Conservation (phyloP, 2,113 vertebrate species). For the Phalacrocorax pelagicus region DNA sequence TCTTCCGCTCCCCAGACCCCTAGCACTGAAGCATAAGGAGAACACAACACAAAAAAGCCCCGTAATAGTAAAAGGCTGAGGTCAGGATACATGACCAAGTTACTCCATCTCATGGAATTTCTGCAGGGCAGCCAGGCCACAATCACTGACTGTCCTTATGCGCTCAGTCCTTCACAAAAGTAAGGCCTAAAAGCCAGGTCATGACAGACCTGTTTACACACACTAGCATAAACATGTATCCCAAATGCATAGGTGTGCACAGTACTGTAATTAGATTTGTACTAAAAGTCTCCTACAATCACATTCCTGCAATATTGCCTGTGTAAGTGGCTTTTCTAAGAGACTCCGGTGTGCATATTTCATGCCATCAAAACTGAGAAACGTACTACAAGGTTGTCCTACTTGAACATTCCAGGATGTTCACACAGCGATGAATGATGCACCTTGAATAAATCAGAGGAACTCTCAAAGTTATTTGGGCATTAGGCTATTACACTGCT, state of each 20-base stretch:
- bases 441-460: neutral
- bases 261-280: neutral
- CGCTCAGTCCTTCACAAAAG: neutral
- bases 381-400: neutral
- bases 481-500: neutral
- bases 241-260: neutral
- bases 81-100: neutral
- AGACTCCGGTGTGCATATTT: neutral
- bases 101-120: neutral
- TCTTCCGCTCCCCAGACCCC: neutral
- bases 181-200: neutral
- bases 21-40: neutral
- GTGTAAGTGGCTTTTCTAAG: neutral
- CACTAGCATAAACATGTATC: neutral
- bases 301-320: neutral
- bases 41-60: neutral
- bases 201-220: neutral
- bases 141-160: neutral
- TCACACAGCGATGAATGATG: neutral
- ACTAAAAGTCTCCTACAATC: neutral
- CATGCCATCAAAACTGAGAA: neutral
- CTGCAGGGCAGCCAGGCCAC: neutral
- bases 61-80: neutral
- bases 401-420: neutral
- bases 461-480: neutral